phyloP scores from a whole-genome alignment of 2,113 vertebrate genomes.

The Percopsis transmontana region DNA sequence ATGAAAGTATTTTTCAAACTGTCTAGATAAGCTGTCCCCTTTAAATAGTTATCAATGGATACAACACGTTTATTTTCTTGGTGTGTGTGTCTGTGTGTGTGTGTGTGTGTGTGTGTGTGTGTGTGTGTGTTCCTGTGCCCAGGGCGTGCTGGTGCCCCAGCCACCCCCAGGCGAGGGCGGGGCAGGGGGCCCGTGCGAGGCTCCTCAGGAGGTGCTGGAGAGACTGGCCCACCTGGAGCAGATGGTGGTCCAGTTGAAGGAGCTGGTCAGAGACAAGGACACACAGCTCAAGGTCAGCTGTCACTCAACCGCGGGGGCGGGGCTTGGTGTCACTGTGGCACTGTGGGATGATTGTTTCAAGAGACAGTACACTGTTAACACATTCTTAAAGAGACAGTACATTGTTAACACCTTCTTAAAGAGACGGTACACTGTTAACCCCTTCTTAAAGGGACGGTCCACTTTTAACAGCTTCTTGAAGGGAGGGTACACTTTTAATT shows the following conservation, averaged over 20 bases:
- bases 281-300: conserved; percentile 79
- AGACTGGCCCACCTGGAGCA: conserved; percentile 85
- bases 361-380: too few relatives aligned
- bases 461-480: too few relatives aligned
- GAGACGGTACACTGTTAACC: too few relatives aligned
- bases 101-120: background rate
- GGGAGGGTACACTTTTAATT: too few relatives aligned
- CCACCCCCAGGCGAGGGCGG: conserved; percentile 51
- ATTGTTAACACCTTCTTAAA: too few relatives aligned
- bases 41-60: too few relatives aligned
- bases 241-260: conserved; percentile 88
- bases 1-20: too few relatives aligned
- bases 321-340: background rate
- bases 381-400: too few relatives aligned
- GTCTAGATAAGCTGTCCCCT: too few relatives aligned
- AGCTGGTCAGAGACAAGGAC: conserved; percentile 86
- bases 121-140: conserved; percentile 10
- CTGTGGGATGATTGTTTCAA: too few relatives aligned
- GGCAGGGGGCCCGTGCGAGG: conserved; percentile 41
- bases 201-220: conserved; percentile 80
- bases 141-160: conserved; percentile 74
- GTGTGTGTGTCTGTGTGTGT: background rate
- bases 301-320: background rate
- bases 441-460: too few relatives aligned
- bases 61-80: conserved; percentile 1